phyloP scores from a whole-genome alignment of 2,797 vertebrate species.

The Anisognathus igniventris region DNA sequence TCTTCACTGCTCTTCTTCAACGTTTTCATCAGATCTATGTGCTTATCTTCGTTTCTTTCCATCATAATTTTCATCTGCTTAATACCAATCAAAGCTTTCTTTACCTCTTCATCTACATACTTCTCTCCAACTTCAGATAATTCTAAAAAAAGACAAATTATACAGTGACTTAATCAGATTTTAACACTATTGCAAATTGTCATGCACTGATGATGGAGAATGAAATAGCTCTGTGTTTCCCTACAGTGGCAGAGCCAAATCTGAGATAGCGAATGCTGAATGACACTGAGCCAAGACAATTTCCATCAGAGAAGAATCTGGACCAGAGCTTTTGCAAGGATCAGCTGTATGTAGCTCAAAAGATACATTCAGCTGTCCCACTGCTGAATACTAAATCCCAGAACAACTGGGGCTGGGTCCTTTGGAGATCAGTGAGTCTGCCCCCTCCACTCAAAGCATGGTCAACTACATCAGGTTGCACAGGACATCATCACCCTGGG shows the following conservation, averaged over 20 bases:
- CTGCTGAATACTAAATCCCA: background rate
- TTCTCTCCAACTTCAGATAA: conserved; percentile 80
- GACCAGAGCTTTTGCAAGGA: background rate
- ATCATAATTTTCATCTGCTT: conserved; percentile 90
- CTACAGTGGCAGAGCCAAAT: background rate
- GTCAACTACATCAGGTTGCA: background rate
- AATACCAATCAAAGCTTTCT: conserved; percentile 83
- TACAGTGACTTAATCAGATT: background rate
- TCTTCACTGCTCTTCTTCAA: conserved; percentile 84
- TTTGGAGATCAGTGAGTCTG: background rate
- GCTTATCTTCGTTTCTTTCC: conserved; percentile 86
- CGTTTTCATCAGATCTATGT: conserved; percentile 84
- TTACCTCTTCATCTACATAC: conserved; percentile 83
- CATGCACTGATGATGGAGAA: background rate
- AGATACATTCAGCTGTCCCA: background rate
- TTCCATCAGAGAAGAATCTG: background rate
- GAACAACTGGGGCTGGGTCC: background rate
- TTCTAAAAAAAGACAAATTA: conserved; percentile 69
- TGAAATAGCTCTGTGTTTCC: background rate
- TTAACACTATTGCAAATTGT: background rate
- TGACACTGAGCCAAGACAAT: background rate
- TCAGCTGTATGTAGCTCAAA: background rate
- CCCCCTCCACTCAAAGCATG: background rate
- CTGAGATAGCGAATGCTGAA: background rate
- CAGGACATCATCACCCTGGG: background rate